A percentile compares a stretch with the other conserved stretches of the same genome.
Conservation (phyloP, 2,113 vertebrate genomes). For the Corydoras maculifer region DNA sequence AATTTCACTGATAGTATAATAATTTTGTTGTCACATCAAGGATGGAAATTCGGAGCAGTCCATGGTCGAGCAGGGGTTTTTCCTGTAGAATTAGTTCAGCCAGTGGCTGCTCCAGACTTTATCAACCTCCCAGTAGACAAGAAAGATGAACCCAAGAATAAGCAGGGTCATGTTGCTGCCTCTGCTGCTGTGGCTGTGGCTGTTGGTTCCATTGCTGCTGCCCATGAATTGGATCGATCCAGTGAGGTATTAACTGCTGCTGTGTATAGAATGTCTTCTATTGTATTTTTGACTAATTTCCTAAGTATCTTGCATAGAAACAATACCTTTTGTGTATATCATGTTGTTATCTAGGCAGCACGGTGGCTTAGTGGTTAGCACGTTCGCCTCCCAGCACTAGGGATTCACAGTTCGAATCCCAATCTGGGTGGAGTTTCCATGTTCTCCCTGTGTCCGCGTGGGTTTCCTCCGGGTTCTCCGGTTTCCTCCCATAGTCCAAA, state of each 20-base stretch:
- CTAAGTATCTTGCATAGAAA: too few species aligned
- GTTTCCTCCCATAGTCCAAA: too few species aligned
- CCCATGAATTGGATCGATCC: conserved; percentile 80
- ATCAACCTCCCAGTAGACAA: conserved; percentile 75
- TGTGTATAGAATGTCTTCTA: too few species aligned
- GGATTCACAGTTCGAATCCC: too few species aligned
- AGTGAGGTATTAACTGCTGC: conserved; percentile 64
- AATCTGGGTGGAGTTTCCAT: too few species aligned
- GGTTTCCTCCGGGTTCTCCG: too few species aligned
- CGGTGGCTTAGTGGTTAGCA: too few species aligned
- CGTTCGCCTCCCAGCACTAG: too few species aligned
- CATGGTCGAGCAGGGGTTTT: conserved; percentile 79
- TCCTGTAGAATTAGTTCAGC: conserved; percentile 79
- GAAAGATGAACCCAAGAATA: conserved; percentile 69
- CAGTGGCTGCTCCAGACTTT: conserved; percentile 80
- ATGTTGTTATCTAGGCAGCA: too few species aligned
- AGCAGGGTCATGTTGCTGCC: conserved; percentile 75
- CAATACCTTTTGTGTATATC: too few species aligned
- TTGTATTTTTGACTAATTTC: too few species aligned
- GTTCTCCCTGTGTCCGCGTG: too few species aligned
- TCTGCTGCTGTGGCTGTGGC: conserved; percentile 73
- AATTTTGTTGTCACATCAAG: conserved; percentile 53
- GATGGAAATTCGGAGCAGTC: conserved; percentile 92
- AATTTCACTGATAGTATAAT: background rate
- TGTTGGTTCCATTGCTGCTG: conserved; percentile 76